Percentiles rank a stretch among this genome's conserved stretches.
Evolutionary conservation across 2,888 invertebrate species (phyloP).

Genomic region (Ichneumon xanthorius): DNA sequence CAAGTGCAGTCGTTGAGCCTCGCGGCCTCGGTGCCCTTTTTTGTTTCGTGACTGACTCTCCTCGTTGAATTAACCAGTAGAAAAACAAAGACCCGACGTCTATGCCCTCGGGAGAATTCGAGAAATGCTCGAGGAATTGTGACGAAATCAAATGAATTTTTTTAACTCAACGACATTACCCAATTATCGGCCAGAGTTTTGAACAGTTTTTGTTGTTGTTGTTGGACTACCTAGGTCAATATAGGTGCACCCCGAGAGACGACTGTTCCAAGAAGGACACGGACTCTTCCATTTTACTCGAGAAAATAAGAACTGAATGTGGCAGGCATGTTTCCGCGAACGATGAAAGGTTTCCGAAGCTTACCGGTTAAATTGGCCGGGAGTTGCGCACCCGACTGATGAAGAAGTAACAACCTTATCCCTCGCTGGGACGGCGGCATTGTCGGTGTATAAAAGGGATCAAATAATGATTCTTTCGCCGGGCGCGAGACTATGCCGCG

Average conservation of each 20-base stretch:
- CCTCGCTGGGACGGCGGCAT: slow-evolving; percentile 20
- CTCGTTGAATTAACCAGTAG: slow-evolving; percentile 12
- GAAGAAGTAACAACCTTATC: slow-evolving; percentile 66
- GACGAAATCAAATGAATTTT: background rate
- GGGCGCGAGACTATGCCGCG: background rate
- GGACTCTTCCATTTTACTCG: slow-evolving; percentile 13
- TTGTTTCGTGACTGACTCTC: background rate
- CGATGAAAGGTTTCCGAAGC: slow-evolving; percentile 15
- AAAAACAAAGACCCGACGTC: slow-evolving; percentile 59
- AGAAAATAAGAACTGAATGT: slow-evolving; percentile 2
- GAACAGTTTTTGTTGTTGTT: too few relatives aligned
- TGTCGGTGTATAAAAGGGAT: slow-evolving; percentile 42
- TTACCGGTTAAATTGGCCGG: slow-evolving; percentile 39
- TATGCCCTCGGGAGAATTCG: slow-evolving; percentile 61
- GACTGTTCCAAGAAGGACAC: slow-evolving; percentile 16
- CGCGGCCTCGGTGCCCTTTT: background rate
- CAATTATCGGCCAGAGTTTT: too few relatives aligned
- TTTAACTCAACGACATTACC: too few relatives aligned
- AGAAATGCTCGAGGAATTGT: slow-evolving; percentile 57
- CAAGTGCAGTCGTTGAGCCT: too few relatives aligned
- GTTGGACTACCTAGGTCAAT: too few relatives aligned
- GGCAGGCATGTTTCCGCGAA: slow-evolving; percentile 53
- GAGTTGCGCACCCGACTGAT: slow-evolving; percentile 59
- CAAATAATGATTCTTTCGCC: slow-evolving; percentile 53
- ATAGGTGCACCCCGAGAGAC: background rate